A percentile compares a stretch with the other conserved stretches of the same genome.
These are phyloP conservation scores for Rhagoletis pomonella DNA, from an alignment of 1,140 invertebrate species.

Conservation along the genomic window DNA sequence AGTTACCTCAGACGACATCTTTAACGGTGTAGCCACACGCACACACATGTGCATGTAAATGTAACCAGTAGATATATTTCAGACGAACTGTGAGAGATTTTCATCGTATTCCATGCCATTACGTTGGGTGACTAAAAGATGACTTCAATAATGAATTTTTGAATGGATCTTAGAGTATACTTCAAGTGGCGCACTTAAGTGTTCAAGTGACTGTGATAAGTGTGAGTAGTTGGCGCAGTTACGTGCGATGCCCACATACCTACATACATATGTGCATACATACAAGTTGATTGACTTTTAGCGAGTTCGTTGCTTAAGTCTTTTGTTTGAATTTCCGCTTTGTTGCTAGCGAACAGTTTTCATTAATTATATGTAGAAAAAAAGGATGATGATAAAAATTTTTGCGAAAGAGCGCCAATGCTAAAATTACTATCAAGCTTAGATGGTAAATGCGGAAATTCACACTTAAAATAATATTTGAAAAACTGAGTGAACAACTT, in stretches of 20 bases:
- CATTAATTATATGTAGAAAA: background rate
- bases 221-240: slow-evolving; percentile 1
- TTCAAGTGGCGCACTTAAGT: slow-evolving; percentile 17
- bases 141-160: slow-evolving; percentile 12
- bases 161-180: slow-evolving; percentile 1
- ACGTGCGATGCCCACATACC: background rate
- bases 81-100: background rate
- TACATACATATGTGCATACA: background rate
- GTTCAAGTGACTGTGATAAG: slow-evolving; percentile 2
- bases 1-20: background rate
- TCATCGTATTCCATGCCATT: background rate
- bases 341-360: background rate
- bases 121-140: background rate
- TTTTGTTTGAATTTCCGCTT: slow-evolving; percentile 46
- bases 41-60: background rate
- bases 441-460: slow-evolving; percentile 10
- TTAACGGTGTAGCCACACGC: slow-evolving; percentile 16
- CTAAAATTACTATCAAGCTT: background rate
- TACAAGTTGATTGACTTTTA: slow-evolving; percentile 13
- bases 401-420: background rate
- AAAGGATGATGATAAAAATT: background rate
- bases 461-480: slow-evolving; percentile 25
- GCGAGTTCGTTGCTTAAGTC: slow-evolving; percentile 52
- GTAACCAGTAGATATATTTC: background rate
- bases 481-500: slow-evolving; percentile 14